phyloP scores from a whole-genome alignment of 2,797 vertebrate genomes.

The Euphonia xanthogaster region DNA sequence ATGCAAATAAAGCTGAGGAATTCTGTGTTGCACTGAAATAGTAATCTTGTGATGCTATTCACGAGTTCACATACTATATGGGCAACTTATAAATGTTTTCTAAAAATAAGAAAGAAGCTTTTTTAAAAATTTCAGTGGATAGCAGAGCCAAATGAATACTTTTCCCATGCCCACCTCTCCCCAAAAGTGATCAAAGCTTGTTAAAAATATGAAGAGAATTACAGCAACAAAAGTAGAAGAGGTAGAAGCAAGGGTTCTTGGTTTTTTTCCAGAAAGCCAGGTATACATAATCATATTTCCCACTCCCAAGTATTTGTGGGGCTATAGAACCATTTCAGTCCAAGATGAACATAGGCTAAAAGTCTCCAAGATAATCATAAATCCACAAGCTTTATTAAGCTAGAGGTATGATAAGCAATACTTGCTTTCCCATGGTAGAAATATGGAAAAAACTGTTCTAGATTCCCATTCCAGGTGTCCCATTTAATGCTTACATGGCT shows the following conservation, averaged over 20 bases:
- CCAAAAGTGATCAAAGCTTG: background rate
- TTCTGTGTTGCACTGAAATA: background rate
- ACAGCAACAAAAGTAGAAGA: background rate
- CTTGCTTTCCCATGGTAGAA: background rate
- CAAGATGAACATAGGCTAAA: background rate
- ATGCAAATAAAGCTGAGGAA: background rate
- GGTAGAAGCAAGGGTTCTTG: background rate
- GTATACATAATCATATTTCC: background rate
- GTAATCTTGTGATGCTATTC: background rate
- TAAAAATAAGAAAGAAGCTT: background rate
- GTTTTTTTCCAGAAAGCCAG: background rate
- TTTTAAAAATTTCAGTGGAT: background rate
- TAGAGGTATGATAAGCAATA: background rate
- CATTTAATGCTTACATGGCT: background rate
- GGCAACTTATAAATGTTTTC: background rate
- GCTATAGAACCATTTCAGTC: background rate
- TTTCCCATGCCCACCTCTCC: background rate
- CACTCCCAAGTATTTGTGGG: background rate
- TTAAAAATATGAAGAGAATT: background rate
- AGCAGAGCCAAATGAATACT: background rate
- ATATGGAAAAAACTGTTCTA: background rate
- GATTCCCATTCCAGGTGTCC: background rate
- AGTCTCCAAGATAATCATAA: background rate
- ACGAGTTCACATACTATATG: background rate
- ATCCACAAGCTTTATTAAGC: background rate